Base-by-base conservation (phyloP, 2,888 invertebrate genomes). In the Parnassius mnemosyne region DNA sequence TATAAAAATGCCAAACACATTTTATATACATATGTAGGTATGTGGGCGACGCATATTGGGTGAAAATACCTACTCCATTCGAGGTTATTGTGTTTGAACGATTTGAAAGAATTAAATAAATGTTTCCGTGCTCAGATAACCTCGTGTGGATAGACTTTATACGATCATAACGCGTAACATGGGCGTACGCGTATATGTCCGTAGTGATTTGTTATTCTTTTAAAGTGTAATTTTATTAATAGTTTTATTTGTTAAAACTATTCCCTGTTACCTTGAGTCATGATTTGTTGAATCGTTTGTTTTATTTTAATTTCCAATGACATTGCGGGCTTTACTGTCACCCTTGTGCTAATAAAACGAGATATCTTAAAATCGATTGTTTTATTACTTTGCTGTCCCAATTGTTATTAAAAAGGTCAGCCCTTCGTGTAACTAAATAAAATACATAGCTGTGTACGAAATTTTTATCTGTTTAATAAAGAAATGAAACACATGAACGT, bases 231-330 rank as follows among this genome's bases (percentile, higher is more conserved):
- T 87, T 85, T 84, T 87, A 88, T 84, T 79, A 69, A 79, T 88
- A 84, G 87, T 88, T 89, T 89, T 88, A 82, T 79, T 81, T 85
- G 85, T 89, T 89, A 84, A 88, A 89, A 88, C 89, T 89, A 85
- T 85, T 79, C 79, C 78, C 86, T 86, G 87, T 91, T 91, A 90
- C 89, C 88, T 86, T 87, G 86, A 89, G 90, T 90, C 90, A 89
- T 86, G 84, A 88, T 86, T 90, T 90, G 90, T 90, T 91, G 74
- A 89, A 87, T 87, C 83, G 87, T 89, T 90, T 89, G 86, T 89
- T 87, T 89, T 87, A 87, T 84, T 88, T 80, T 88, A 83, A 85
- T 87, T 87, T 87, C 78, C 83, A 87, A 88, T 88, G 88, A 88
- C 87, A 89, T 88, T 85, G 79, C 85, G 80, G 83, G 58, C 87